Evolutionary conservation across 2,888 invertebrate species (phyloP), one percentile per base, ranked within the genome.

Genomic region (Drosophila imparisetae): DNA sequence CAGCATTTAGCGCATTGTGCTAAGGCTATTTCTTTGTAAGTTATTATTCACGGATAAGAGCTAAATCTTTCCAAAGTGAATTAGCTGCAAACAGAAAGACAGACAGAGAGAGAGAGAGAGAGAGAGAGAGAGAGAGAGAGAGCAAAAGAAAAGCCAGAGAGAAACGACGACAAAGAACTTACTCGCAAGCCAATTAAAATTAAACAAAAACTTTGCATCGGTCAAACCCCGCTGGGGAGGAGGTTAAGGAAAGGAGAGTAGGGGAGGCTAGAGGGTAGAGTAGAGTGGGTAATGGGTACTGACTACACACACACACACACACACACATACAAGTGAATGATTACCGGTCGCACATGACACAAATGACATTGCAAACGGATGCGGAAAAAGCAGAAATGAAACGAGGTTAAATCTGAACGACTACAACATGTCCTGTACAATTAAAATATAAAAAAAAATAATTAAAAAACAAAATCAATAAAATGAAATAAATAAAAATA

Each of bases 321-420:
- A 54, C 24, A 27, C 1, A n/a, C 54, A 58, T 63, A 55, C 69
- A 66, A 69, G 66, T 78, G 82, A 88, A 76, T 85, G 89, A 88
- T 85, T 88, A 85, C 66, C 65, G 62, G 64, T 55, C 79, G 64
- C 57, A 75, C 70, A 82, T 82, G 86, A 83, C 75, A 85, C 86
- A 84, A 86, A 86, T 86, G 86, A 86, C 84, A 88, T 81, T 80
- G 86, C 86, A 88, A 86, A 81, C 84, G 89, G 86, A 85, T 85
- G 86, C 86, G 86, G 84, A 86, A 88, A 85, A 86, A 73, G 65
- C 71, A 13, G 32, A 57, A 64, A 45, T 48, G 21, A 63, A 64
- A 4, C 21, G n/a, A 29, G 40, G 13, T 29, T n/a, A 38, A 34
- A 50, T 21, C 24, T 30, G 29, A 27, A 38, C 36, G 52, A 68